Evolutionary conservation across 2,888 invertebrate species (phyloP).

Genomic region (Agriopis aurantiaria): DNA sequence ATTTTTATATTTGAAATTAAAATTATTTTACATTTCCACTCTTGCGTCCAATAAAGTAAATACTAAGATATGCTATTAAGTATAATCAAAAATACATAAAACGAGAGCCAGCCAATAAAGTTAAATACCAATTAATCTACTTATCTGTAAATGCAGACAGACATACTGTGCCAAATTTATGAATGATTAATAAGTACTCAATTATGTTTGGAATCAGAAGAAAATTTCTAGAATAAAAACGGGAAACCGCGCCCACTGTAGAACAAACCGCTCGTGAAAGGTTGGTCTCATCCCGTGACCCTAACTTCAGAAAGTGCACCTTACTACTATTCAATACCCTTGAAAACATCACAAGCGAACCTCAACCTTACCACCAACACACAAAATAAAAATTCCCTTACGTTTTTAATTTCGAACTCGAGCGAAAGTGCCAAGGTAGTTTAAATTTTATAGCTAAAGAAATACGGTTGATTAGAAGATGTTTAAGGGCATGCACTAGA

Average conservation of each 20-base stretch:
- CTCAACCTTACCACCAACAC: constrained; percentile 45
- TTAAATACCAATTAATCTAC: too few relatives aligned
- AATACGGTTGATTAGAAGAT: constrained; percentile 52
- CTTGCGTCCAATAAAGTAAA: background rate
- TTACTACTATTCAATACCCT: constrained; percentile 57
- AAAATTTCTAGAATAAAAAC: constrained; percentile 52
- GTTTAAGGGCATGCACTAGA: constrained; percentile 54
- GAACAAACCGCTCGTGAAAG: constrained; percentile 81
- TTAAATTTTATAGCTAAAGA: constrained; percentile 53
- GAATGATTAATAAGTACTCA: too few relatives aligned
- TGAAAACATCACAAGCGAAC: constrained; percentile 50
- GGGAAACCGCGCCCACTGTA: constrained; percentile 67
- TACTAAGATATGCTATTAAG: too few relatives aligned
- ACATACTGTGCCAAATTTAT: too few relatives aligned
- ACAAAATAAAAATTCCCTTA: constrained; percentile 35
- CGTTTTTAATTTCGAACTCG: constrained; percentile 37
- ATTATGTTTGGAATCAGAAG: too few relatives aligned
- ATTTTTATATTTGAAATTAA: background rate
- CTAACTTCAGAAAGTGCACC: constrained; percentile 72
- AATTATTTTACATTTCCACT: background rate
- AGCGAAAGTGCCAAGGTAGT: constrained; percentile 59
- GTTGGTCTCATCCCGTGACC: constrained; percentile 85
- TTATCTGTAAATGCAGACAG: too few relatives aligned
- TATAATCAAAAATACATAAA: too few relatives aligned
- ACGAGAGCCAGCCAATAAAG: background rate